Percentiles rank a stretch among this genome's conserved stretches.
Conservation (phyloP, 37 sponge, comb jelly and placozoan species). For the Ianthella basta region DNA sequence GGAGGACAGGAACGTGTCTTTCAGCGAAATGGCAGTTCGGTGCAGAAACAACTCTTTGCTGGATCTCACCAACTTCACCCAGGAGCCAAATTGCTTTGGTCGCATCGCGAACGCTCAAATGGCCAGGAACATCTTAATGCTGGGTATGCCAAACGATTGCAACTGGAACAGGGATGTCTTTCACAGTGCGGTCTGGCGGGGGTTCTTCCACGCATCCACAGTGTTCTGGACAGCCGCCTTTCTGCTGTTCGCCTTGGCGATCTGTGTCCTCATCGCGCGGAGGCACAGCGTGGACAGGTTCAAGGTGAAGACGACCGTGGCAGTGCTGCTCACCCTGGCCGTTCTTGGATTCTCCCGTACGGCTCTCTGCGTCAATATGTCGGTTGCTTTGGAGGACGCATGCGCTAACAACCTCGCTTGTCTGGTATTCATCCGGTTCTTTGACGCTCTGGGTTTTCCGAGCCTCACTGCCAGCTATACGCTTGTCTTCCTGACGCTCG, state of each 20-base stretch:
- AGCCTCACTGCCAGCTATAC: slow-evolving; percentile 59
- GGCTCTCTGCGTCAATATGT: slow-evolving; percentile 13
- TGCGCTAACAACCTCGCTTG: slow-evolving; percentile 12
- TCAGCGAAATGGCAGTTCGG: too few relatives aligned
- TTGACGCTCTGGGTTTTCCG: slow-evolving; percentile 51
- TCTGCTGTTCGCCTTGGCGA: slow-evolving; percentile 26
- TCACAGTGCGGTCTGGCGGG: slow-evolving; percentile 18
- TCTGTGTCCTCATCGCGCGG: slow-evolving; percentile 33
- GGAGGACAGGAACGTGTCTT: too few relatives aligned
- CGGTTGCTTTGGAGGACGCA: slow-evolving; percentile 35
- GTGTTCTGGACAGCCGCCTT: slow-evolving; percentile 10
- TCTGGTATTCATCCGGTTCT: slow-evolving; percentile 37
- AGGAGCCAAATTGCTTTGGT: not conserved
- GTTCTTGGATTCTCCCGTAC: slow-evolving; percentile 52
- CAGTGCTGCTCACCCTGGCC: slow-evolving; percentile 35
- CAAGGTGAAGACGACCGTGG: slow-evolving; percentile 46
- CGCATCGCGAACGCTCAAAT: not conserved
- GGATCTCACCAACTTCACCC: too few relatives aligned
- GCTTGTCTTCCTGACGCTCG: slow-evolving; percentile 48
- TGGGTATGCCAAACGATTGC: not conserved
- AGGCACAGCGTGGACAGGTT: slow-evolving; percentile 36
- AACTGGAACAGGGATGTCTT: slow-evolving; percentile 15
- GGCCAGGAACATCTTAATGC: not conserved
- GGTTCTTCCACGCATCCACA: slow-evolving; percentile 11
- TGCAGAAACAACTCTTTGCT: too few relatives aligned